Conservation (phyloP, 2,113 vertebrate genomes). For the Eolophus roseicapilla region DNA sequence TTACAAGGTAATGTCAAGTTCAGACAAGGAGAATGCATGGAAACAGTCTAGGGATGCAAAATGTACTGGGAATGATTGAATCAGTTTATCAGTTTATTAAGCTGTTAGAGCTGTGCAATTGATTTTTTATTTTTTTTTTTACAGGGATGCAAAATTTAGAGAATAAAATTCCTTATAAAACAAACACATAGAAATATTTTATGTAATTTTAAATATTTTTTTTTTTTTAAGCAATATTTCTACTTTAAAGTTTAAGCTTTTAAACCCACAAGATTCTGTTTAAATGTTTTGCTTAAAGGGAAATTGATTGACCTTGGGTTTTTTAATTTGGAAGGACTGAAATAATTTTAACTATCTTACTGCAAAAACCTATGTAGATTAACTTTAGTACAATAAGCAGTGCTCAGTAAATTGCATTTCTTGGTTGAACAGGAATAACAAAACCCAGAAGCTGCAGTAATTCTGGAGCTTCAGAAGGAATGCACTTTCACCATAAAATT, state of each 20-base stretch:
- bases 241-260: not conserved
- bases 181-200: not conserved
- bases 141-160: not conserved
- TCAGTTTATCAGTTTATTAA: not conserved
- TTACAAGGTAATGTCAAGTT: not conserved
- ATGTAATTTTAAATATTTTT: too few species aligned
- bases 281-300: not conserved
- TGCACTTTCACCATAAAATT: not conserved
- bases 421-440: not conserved
- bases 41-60: not conserved
- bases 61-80: not conserved
- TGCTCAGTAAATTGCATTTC: not conserved
- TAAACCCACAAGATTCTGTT: not conserved
- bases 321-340: not conserved
- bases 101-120: not conserved
- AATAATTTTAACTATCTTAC: not conserved
- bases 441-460: rapidly evolving
- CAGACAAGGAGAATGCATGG: not conserved
- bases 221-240: not conserved
- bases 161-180: not conserved
- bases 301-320: not conserved
- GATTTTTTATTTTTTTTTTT: not conserved
- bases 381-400: not conserved
- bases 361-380: not conserved
- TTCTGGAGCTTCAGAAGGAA: not conserved